Evolutionary conservation across 35 echinoderm and acorn worm genomes (phyloP).

Genomic region (Diadema setosum): DNA sequence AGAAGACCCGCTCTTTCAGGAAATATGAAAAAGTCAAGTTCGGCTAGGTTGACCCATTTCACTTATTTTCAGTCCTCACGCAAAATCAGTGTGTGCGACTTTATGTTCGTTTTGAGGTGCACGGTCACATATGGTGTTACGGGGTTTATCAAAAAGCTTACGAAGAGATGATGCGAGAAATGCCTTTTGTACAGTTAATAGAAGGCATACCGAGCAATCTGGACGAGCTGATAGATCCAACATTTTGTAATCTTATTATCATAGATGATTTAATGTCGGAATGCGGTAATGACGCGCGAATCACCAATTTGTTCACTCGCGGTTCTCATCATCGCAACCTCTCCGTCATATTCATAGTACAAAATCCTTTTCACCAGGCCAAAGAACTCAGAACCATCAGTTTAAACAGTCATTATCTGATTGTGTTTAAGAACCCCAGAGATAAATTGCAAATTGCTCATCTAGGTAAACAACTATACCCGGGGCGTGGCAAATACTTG

Average conservation of each 20-base stretch:
- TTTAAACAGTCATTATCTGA: constrained; percentile 68
- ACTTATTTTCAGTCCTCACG: no score
- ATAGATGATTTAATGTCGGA: constrained; percentile 52
- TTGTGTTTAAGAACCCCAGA: constrained; percentile 76
- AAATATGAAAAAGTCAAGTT: no score
- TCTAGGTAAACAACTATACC: constrained; percentile 64
- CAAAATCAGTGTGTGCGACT: no score
- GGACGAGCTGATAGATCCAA: constrained; percentile 4
- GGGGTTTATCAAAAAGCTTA: constrained; percentile 57
- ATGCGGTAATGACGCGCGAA: constrained; percentile 7
- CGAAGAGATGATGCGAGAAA: background rate
- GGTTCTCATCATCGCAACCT: constrained; percentile 67
- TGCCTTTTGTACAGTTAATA: constrained; percentile 39
- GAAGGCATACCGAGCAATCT: constrained; percentile 44
- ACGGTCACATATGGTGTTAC: constrained; percentile 75
- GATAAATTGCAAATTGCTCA: constrained; percentile 35
- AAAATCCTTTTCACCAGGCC: constrained; percentile 58
- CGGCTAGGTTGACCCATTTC: no score
- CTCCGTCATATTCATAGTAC: constrained; percentile 37
- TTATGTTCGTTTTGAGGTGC: no score
- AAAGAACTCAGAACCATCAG: constrained; percentile 52
- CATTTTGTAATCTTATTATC: constrained; percentile 42
- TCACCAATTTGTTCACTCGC: constrained; percentile 47
- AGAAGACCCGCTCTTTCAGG: no score
- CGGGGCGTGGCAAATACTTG: constrained; percentile 31